Evolutionary conservation across 2,797 vertebrate genomes (phyloP).

Genomic region (Astyanax mexicanus): DNA sequence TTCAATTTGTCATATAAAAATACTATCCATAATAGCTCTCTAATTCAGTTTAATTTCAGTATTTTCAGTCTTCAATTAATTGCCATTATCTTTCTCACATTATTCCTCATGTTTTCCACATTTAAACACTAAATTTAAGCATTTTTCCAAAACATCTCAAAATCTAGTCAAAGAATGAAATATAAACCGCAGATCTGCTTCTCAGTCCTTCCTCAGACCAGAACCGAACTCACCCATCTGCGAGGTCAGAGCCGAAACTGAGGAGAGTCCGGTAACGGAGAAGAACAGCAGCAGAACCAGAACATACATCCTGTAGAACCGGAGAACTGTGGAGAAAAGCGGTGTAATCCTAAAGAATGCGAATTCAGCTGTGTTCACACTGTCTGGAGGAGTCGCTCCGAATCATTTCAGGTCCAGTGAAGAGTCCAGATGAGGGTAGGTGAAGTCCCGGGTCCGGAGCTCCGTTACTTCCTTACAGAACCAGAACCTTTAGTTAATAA

Average conservation of each 20-base stretch:
- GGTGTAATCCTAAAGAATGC: neutral
- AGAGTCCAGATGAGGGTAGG: slow-evolving; percentile 11
- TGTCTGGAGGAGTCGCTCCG: slow-evolving; percentile 12
- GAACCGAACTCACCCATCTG: slow-evolving; percentile 52
- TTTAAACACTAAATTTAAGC: neutral
- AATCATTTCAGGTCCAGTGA: neutral
- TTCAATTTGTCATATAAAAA: too few relatives aligned
- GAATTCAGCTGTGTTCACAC: neutral
- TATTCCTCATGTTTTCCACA: too few relatives aligned
- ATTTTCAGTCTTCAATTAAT: too few relatives aligned
- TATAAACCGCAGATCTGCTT: neutral
- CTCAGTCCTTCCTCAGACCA: neutral
- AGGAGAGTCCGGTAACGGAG: slow-evolving; percentile 23
- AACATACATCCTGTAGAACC: slow-evolving; percentile 52
- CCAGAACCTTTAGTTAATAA: neutral
- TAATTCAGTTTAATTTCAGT: too few relatives aligned
- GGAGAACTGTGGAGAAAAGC: neutral
- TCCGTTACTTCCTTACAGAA: neutral
- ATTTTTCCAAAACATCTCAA: neutral
- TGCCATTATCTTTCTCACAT: too few relatives aligned
- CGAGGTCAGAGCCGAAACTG: slow-evolving; percentile 27
- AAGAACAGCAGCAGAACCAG: slow-evolving; percentile 41
- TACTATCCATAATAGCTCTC: too few relatives aligned
- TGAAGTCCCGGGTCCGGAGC: neutral
- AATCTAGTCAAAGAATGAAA: neutral